A percentile compares a stretch with the other conserved stretches of the same genome.
These are phyloP conservation scores for Dolichomitus sp. DNA, from an alignment of 2,888 invertebrate species.

Conservation along the genomic window DNA sequence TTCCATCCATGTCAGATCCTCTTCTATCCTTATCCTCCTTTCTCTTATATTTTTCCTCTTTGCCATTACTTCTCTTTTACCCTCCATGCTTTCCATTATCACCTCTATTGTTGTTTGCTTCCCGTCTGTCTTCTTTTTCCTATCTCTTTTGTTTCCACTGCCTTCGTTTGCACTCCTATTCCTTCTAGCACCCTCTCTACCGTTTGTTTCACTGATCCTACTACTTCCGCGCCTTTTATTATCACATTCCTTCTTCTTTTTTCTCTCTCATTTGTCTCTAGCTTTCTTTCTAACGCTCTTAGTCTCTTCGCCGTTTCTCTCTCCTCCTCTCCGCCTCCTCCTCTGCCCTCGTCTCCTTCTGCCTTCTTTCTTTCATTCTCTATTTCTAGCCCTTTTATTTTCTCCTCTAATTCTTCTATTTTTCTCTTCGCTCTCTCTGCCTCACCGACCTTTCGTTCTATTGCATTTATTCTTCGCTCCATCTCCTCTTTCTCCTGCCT, in stretches of 20 bases:
- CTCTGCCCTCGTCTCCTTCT: background rate
- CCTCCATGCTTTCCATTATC: conserved; percentile 7
- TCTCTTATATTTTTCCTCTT: conserved; percentile 12
- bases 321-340: background rate
- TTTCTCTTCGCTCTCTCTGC: background rate
- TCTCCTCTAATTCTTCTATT: conserved; percentile 3
- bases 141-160: conserved; percentile 6
- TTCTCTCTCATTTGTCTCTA: conserved; percentile 1
- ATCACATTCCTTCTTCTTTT: conserved; percentile 2
- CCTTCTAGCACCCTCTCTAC: background rate
- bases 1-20: conserved; percentile 8
- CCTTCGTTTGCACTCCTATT: background rate
- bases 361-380: background rate
- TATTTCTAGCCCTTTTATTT: background rate
- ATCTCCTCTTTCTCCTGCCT: background rate
- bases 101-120: conserved; percentile 16
- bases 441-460: background rate
- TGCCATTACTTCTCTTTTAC: conserved; percentile 26
- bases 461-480: background rate
- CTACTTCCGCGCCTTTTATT: background rate
- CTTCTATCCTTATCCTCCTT: background rate
- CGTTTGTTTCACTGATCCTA: background rate
- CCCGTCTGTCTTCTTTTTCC: background rate
- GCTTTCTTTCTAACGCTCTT: conserved; percentile 7
- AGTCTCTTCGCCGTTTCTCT: background rate